Evolutionary conservation across 2,797 vertebrate species (phyloP).

Genomic region (Lepilemur septentrionalis): DNA sequence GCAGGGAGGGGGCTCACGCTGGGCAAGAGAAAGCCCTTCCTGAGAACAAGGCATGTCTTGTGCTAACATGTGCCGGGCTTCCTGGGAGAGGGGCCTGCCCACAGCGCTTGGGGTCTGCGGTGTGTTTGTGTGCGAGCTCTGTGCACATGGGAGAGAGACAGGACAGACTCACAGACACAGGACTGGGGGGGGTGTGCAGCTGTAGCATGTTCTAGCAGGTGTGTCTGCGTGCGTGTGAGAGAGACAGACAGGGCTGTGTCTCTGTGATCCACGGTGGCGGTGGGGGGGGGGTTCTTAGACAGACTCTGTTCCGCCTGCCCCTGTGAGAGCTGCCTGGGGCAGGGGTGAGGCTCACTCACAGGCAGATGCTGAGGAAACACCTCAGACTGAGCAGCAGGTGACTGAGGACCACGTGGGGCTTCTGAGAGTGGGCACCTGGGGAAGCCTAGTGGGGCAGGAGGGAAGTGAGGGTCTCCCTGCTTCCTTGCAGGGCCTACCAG

Average conservation of each 20-base stretch:
- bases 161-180: not conserved
- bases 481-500: not conserved
- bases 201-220: not conserved
- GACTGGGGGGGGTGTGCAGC: not conserved
- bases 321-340: not conserved
- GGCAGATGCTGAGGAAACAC: not conserved
- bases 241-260: not conserved
- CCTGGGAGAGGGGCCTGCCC: conserved; percentile 15
- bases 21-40: not conserved
- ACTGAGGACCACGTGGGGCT: not conserved
- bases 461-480: not conserved
- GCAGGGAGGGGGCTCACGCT: not conserved
- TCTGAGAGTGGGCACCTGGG: not conserved
- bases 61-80: not conserved
- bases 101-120: not conserved
- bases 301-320: not conserved
- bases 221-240: not conserved
- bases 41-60: conserved; percentile 76
- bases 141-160: not conserved
- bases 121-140: not conserved
- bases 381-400: not conserved
- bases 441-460: not conserved
- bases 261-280: not conserved
- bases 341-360: not conserved
- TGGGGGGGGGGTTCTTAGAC: not conserved